Evolutionary conservation across 2,113 vertebrate species (phyloP).

Genomic region (Taxidea taxus): DNA sequence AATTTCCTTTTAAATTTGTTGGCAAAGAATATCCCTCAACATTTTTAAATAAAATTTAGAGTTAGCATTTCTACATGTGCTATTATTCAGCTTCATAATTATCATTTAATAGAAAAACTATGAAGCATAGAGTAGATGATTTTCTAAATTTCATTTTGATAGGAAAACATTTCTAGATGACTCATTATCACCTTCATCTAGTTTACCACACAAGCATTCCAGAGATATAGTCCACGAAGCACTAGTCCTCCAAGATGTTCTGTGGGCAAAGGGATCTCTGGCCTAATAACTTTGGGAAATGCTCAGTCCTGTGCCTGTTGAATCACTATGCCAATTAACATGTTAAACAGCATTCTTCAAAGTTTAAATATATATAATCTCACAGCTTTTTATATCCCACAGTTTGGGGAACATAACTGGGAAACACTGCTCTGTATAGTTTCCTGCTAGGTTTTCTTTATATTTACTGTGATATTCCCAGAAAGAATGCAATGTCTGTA

Average conservation of each 20-base stretch:
- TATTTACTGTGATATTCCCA: background rate
- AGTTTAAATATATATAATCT: background rate
- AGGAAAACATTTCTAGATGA: background rate
- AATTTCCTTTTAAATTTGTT: background rate
- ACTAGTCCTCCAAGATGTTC: background rate
- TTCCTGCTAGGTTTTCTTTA: background rate
- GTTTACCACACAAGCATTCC: background rate
- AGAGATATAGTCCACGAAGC: background rate
- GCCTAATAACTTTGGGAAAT: background rate
- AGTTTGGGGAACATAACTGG: background rate
- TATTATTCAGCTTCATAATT: constrained; percentile 5
- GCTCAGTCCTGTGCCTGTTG: background rate
- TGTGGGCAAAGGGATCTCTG: background rate
- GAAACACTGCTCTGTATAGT: background rate
- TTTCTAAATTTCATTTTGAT: constrained; percentile 27
- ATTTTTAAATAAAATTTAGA: background rate
- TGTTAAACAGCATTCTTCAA: background rate
- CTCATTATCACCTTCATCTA: background rate
- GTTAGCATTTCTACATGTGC: background rate
- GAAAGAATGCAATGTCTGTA: background rate
- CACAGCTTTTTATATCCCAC: background rate
- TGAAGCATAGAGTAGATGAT: background rate
- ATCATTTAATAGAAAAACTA: background rate
- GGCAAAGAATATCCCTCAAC: background rate
- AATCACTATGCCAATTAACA: background rate